Percentiles rank a stretch among this genome's conserved stretches.
Evolutionary conservation across 1,140 invertebrate genomes (phyloP).

Genomic region (Geopemphigus sp.): DNA sequence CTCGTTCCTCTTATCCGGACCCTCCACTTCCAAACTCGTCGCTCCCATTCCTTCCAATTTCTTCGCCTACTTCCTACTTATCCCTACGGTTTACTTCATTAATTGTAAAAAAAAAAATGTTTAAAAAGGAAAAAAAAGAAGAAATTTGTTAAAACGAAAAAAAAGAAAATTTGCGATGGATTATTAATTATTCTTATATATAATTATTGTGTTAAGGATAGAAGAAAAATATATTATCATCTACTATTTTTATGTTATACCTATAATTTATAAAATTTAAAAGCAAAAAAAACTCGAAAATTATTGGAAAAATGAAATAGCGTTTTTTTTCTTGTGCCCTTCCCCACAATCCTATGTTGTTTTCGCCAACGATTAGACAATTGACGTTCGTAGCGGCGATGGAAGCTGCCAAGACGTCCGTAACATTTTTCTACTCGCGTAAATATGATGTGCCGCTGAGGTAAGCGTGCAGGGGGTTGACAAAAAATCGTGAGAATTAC

Average conservation of each 20-base stretch:
- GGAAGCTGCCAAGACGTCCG: no score
- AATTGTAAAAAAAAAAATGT: slow-evolving; percentile 22
- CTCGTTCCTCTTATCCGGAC: not conserved
- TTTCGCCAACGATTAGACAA: no score
- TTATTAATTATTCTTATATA: slow-evolving; percentile 33
- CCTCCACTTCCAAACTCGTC: no score
- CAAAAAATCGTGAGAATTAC: no score
- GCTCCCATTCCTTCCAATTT: not conserved
- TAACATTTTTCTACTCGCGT: no score
- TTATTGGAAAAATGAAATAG: slow-evolving; percentile 17
- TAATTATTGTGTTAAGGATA: slow-evolving; percentile 28
- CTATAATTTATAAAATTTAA: slow-evolving; percentile 40
- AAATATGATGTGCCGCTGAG: no score
- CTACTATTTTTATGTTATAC: slow-evolving; percentile 42
- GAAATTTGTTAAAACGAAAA: not conserved
- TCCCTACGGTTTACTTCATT: not conserved
- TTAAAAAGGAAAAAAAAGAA: not conserved
- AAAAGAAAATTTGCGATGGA: slow-evolving; percentile 26
- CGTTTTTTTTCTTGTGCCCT: no score
- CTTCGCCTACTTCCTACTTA: no score
- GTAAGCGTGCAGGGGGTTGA: no score
- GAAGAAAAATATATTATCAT: slow-evolving; percentile 37
- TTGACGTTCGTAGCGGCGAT: no score
- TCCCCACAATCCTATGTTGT: no score
- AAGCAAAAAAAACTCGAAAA: slow-evolving; percentile 27